Percentiles rank a stretch among this genome's conserved stretches.
Evolutionary conservation across 1,140 invertebrate species (phyloP).

Genomic region (Condylostylus longicornis): DNA sequence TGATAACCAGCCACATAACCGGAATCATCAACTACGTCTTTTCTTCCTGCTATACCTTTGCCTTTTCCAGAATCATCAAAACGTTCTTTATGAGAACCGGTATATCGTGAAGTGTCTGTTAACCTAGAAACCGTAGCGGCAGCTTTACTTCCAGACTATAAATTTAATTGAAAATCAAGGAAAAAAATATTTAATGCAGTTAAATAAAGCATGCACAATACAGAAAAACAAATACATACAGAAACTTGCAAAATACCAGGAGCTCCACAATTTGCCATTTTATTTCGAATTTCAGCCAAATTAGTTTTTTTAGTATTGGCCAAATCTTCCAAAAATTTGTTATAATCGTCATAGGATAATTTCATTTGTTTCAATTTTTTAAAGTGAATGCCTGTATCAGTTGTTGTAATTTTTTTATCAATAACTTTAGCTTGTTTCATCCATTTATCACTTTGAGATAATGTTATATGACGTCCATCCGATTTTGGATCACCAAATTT

Average conservation of each 20-base stretch:
- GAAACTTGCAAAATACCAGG: slow-evolving; percentile 43
- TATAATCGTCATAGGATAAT: slow-evolving; percentile 56
- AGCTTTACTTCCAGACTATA: slow-evolving; percentile 45
- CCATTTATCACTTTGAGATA: slow-evolving; percentile 87
- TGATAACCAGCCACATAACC: slow-evolving; percentile 84
- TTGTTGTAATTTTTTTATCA: slow-evolving; percentile 79
- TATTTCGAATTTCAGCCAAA: slow-evolving; percentile 55
- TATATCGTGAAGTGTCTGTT: slow-evolving; percentile 81
- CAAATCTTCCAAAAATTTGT: slow-evolving; percentile 65
- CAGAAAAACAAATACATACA: slow-evolving; percentile 22
- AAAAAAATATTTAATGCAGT: not conserved
- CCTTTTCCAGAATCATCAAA: slow-evolving; percentile 77
- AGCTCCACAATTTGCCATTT: slow-evolving; percentile 58
- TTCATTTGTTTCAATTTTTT: slow-evolving; percentile 72
- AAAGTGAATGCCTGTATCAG: slow-evolving; percentile 76
- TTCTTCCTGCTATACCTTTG: slow-evolving; percentile 73
- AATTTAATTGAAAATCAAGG: slow-evolving; percentile 9
- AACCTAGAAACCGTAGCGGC: slow-evolving; percentile 67
- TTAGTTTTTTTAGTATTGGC: slow-evolving; percentile 67
- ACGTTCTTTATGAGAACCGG: slow-evolving; percentile 76
- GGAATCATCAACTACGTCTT: slow-evolving; percentile 57
- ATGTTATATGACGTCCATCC: slow-evolving; percentile 70
- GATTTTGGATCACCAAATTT: slow-evolving; percentile 80
- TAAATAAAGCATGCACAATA: not conserved
- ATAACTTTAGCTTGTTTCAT: slow-evolving; percentile 91